phyloP scores from a whole-genome alignment of 2,888 invertebrate genomes.

The Protonemura montana region DNA sequence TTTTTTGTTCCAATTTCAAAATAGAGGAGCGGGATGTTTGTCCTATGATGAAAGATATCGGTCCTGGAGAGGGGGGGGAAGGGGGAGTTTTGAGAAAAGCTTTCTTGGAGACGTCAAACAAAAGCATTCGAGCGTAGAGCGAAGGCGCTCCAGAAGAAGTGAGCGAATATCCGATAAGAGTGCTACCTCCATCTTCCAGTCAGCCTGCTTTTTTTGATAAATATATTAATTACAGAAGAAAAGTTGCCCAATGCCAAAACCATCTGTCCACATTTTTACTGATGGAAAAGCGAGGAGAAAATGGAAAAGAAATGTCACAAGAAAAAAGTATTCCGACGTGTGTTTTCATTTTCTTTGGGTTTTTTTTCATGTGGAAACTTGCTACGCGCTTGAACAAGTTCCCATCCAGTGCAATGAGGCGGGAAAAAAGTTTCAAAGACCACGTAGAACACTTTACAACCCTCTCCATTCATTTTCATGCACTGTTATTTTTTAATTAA shows the following conservation, averaged over 20 bases:
- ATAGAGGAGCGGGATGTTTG: neutral
- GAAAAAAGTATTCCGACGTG: neutral
- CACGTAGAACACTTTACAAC: neutral
- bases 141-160: no score
- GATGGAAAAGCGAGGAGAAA: neutral
- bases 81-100: no score
- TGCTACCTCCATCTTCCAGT: no score
- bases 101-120: no score
- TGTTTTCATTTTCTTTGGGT: neutral
- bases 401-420: neutral
- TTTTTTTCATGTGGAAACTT: neutral
- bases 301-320: neutral
- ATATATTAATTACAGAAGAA: no score
- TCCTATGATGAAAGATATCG: neutral
- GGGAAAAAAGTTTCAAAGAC: neutral
- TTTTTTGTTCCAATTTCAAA: neutral
- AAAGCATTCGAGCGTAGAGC: no score
- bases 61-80: no score
- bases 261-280: neutral
- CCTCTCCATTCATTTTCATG: neutral
- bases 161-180: no score
- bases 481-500: neutral
- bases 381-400: neutral
- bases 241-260: neutral
- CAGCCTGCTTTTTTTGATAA: no score